phyloP scores from a whole-genome alignment of 1,140 invertebrate species.

The Chymomyza costata region DNA sequence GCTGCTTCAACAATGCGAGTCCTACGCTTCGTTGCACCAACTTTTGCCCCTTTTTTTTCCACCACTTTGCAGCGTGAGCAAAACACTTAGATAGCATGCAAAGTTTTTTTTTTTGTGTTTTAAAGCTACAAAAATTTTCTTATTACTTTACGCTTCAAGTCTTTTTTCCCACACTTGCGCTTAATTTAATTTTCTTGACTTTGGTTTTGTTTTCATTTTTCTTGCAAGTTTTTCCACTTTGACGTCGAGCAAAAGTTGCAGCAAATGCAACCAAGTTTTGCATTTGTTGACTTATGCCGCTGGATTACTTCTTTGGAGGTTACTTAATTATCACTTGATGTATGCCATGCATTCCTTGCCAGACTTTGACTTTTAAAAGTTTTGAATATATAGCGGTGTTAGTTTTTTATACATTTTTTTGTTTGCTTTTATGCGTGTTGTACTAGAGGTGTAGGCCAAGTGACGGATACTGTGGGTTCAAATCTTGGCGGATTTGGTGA shows the following conservation, averaged over 20 bases:
- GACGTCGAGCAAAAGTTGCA: slow-evolving; percentile 47
- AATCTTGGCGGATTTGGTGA: too few relatives aligned
- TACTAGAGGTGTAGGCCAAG: too few relatives aligned
- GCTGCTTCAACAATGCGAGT: too few relatives aligned
- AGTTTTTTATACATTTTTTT: too few relatives aligned
- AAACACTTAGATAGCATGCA: too few relatives aligned
- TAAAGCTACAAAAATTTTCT: slow-evolving; percentile 55
- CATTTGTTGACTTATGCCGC: slow-evolving; percentile 18
- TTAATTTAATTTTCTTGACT: slow-evolving; percentile 64
- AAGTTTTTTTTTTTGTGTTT: too few relatives aligned
- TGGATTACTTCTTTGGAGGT: too few relatives aligned
- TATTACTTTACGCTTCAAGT: slow-evolving; percentile 63
- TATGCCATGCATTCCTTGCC: slow-evolving; percentile 22
- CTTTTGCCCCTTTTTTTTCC: too few relatives aligned
- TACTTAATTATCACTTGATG: slow-evolving; percentile 60
- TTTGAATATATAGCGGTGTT: too few relatives aligned
- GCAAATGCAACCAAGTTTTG: slow-evolving; percentile 6
- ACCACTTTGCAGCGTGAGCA: not conserved
- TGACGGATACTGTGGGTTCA: too few relatives aligned
- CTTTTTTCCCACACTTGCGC: slow-evolving; percentile 67
- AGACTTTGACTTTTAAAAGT: too few relatives aligned
- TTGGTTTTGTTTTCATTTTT: slow-evolving; percentile 43
- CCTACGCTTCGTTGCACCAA: slow-evolving; percentile 39
- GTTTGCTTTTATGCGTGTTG: too few relatives aligned
- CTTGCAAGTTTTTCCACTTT: slow-evolving; percentile 31